Evolutionary conservation across 2,888 invertebrate species (phyloP).

Genomic region (Dioctria linearis): DNA sequence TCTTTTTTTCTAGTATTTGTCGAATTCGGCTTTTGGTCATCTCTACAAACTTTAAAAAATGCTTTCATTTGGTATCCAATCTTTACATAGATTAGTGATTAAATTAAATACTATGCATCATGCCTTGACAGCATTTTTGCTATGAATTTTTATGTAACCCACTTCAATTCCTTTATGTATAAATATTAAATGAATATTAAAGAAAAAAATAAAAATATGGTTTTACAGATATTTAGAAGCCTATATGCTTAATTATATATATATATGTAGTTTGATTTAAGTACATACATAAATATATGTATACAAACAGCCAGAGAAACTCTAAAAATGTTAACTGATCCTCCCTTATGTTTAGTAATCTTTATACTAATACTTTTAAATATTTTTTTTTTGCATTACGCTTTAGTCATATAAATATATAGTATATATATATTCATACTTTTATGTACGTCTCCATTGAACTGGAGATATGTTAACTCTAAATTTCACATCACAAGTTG

Average conservation of each 20-base stretch:
- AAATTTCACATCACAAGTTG: slow-evolving; percentile 72
- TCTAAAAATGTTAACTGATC: slow-evolving; percentile 62
- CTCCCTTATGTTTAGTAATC: slow-evolving; percentile 39
- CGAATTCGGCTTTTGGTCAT: no score
- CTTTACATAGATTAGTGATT: no score
- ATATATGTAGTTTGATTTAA: slow-evolving; percentile 41
- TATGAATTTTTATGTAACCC: no score
- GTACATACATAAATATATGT: slow-evolving; percentile 28
- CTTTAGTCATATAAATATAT: slow-evolving; percentile 51
- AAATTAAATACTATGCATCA: no score
- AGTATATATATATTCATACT: slow-evolving; percentile 54
- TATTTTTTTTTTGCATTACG: slow-evolving; percentile 49
- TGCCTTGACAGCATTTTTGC: no score
- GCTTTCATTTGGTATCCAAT: no score
- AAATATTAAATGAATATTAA: not conserved
- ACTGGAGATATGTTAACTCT: slow-evolving; percentile 71
- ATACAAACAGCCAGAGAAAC: slow-evolving; percentile 61
- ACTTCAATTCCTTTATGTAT: slow-evolving; percentile 33
- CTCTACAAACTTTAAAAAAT: no score
- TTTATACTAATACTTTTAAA: slow-evolving; percentile 42
- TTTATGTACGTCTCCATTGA: slow-evolving; percentile 66
- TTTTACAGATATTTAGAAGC: slow-evolving; percentile 33
- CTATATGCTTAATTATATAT: slow-evolving; percentile 14
- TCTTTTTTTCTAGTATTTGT: no score
- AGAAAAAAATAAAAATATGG: not conserved